Evolutionary conservation across 2,113 vertebrate genomes (phyloP), one percentile per base, ranked within the genome.

Genomic region (Dasypus novemcinctus): DNA sequence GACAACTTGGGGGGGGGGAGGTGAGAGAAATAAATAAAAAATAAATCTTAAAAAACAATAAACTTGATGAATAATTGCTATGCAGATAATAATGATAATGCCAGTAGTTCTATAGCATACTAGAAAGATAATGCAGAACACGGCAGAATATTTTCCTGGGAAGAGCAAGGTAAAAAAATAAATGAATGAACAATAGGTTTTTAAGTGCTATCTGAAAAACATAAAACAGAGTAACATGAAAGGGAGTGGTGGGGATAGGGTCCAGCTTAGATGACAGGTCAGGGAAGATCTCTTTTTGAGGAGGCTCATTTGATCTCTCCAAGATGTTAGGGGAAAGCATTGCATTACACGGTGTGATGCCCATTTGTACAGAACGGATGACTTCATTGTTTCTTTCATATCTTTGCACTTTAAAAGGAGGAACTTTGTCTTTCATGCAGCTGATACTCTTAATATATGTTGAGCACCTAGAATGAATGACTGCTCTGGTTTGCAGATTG

Each of bases 381-480:
- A 21, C 18, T 71, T 91, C n/a, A 59, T 29, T 74, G 14, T 88
- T 81, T 89, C 33, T 79, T 87, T 61, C 8, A 68, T 36, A 15
- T 78, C 82, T n/a, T 87, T 68, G 17, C 13, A 54, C 61, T 94
- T 81, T 72, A 54, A 79, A 90, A 84, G 4, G 83, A 76, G 54
- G 36, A 52, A 11, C 1, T 85, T 71, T 61, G 17, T 49, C 36
- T 84, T 95, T 87, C 20, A 4, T 43, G 25, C 52, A 75, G 57
- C 36, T 43, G 57, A 82, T 59, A 80, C 25, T 52, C 43, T 66
- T 66, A 41, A 41, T 23, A 57, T 52, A 31, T 8, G 2, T 68
- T 64, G 29, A 18, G 20, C 69, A 54, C 4, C 38, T 90, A 68
- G 61, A 95, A 75, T 61, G 43, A 84, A 93, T 52, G 68, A 85